Conservation (phyloP, 2,888 invertebrate genomes). For the Drosophila eohydei region DNA sequence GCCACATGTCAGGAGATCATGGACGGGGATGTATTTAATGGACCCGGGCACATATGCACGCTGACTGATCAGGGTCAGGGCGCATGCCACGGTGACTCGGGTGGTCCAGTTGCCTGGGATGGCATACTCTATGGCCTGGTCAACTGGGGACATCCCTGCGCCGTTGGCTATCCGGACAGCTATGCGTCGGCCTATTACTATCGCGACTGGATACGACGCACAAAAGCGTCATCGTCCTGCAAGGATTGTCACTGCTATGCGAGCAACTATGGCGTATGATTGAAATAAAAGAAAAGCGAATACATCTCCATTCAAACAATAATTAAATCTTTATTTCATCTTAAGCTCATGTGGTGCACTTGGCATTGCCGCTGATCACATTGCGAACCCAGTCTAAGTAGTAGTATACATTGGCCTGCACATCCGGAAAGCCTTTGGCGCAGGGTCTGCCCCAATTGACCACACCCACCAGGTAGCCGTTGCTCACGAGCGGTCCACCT, state of each 20-base stretch:
- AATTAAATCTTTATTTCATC: constrained; percentile 13
- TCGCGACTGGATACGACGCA: constrained; percentile 76
- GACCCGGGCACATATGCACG: constrained; percentile 87
- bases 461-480: constrained; percentile 67
- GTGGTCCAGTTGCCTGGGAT: constrained; percentile 78
- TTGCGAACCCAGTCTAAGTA: constrained; percentile 75
- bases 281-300: constrained; percentile 19
- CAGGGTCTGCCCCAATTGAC: constrained; percentile 82
- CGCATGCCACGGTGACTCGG: constrained; percentile 82
- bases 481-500: constrained; percentile 72
- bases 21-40: constrained; percentile 85
- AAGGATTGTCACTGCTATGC: constrained; percentile 68
- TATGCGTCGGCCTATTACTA: constrained; percentile 72
- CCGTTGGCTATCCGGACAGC: constrained; percentile 78
- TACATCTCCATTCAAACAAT: neutral
- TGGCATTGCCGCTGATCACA: constrained; percentile 54
- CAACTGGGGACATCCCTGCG: constrained; percentile 83
- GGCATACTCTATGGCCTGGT: constrained; percentile 78
- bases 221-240: constrained; percentile 45
- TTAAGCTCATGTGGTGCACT: constrained; percentile 29
- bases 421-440: constrained; percentile 75
- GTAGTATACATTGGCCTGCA: constrained; percentile 76
- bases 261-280: constrained; percentile 65
- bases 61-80: constrained; percentile 86
- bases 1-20: constrained; percentile 84